Conservation (phyloP, 2,888 invertebrate genomes). For the Lamellibrachia satsuma region DNA sequence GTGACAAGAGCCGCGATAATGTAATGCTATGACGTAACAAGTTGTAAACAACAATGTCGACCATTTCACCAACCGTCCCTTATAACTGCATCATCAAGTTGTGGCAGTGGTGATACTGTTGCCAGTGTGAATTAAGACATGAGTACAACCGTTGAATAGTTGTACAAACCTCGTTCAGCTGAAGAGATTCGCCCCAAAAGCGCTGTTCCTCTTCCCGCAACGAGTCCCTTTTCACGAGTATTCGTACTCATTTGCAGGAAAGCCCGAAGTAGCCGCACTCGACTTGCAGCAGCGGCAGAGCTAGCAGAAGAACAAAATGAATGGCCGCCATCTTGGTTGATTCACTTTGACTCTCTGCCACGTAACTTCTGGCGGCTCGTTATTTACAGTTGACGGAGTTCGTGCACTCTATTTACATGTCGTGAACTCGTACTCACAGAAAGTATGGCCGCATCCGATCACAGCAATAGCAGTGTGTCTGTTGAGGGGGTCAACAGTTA, state of each 20-base stretch:
- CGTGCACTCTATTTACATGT: no score
- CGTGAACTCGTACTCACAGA: no score
- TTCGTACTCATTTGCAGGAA: constrained; percentile 36
- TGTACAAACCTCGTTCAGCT: constrained; percentile 26
- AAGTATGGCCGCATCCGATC: no score
- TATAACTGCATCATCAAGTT: background rate
- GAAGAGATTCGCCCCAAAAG: constrained; percentile 30
- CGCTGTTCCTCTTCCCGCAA: constrained; percentile 30
- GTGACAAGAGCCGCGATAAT: no score
- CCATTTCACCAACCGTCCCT: background rate
- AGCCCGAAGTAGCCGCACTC: background rate
- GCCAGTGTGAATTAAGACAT: background rate
- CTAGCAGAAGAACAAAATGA: background rate
- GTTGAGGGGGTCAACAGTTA: background rate
- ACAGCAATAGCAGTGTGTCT: background rate
- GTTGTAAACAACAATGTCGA: no score
- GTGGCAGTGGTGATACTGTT: background rate
- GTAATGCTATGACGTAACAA: no score
- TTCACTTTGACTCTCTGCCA: background rate
- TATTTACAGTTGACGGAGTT: no score
- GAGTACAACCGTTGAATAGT: background rate
- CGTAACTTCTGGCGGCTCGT: background rate
- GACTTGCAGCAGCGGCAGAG: background rate
- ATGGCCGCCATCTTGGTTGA: background rate
- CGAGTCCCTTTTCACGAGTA: constrained; percentile 34